A percentile compares a stretch with the other conserved stretches of the same genome.
phyloP scores from a whole-genome alignment of 2,888 invertebrate species.

The Lepidochitona cinerea region DNA sequence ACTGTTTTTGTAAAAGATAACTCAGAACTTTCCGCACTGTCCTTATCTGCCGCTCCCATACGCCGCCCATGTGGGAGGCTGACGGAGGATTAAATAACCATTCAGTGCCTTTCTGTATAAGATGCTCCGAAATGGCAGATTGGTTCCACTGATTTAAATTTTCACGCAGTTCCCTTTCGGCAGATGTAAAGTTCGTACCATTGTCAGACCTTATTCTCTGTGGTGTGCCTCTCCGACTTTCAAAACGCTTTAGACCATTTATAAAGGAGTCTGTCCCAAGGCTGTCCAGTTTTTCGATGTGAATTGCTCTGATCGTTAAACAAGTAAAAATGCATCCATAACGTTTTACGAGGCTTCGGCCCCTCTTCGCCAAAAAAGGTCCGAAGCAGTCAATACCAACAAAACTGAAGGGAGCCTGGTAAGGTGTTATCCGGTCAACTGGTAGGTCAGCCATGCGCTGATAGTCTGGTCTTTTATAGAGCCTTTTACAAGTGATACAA shows the following conservation, averaged over 20 bases:
- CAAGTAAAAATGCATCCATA: conserved; percentile 38
- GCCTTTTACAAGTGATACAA: not conserved
- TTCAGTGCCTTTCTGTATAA: not conserved
- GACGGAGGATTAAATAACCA: not conserved
- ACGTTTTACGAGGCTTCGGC: conserved; percentile 25
- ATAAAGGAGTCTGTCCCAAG: conserved; percentile 27
- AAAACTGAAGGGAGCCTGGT: not conserved
- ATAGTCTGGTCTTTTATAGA: not conserved
- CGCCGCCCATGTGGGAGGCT: not conserved
- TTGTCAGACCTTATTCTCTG: conserved; percentile 28
- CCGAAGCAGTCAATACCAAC: conserved; percentile 14
- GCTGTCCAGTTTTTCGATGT: conserved; percentile 29
- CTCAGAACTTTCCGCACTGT: not conserved
- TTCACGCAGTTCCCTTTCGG: conserved; percentile 15
- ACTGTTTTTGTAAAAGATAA: not conserved
- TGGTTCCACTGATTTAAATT: too few species aligned
- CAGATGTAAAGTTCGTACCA: conserved; percentile 32
- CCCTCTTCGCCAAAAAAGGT: conserved; percentile 18
- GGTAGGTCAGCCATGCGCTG: not conserved
- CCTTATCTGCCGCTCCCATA: conserved; percentile 3
- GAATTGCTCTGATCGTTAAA: conserved; percentile 27
- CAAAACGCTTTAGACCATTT: not conserved
- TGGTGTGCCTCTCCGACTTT: conserved; percentile 21
- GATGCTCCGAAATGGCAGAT: not conserved
- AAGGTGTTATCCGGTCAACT: not conserved